These are phyloP conservation scores for Zeus faber DNA, from an alignment of 2,113 vertebrate species.

Conservation along the genomic window DNA sequence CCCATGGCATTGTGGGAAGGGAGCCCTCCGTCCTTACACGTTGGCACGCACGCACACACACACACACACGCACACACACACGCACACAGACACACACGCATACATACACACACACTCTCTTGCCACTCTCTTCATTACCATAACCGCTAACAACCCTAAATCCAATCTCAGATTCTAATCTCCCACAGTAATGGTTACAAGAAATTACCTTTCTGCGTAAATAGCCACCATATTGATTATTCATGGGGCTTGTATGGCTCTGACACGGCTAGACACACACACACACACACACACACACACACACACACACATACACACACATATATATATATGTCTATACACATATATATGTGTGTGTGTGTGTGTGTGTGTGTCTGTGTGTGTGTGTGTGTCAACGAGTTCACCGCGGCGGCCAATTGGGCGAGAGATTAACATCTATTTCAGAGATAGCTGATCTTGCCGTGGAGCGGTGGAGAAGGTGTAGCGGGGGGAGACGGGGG, in stretches of 20 bases:
- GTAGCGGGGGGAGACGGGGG: constrained; percentile 10
- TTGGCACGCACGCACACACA: background rate
- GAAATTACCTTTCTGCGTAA: constrained; percentile 56
- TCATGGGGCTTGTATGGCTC: constrained; percentile 43
- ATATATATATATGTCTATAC: background rate
- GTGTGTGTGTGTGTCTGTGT: background rate
- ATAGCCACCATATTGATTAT: constrained; percentile 66
- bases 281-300: no score
- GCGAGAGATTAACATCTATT: constrained; percentile 72
- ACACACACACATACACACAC: background rate
- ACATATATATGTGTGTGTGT: background rate
- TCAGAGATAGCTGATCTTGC: constrained; percentile 65
- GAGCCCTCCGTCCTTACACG: no score
- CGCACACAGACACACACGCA: background rate
- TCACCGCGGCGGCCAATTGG: constrained; percentile 55
- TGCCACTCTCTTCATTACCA: background rate
- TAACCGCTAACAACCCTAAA: constrained; percentile 26
- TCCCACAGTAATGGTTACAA: constrained; percentile 36
- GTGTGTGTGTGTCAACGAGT: background rate
- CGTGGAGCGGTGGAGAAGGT: constrained; percentile 23
- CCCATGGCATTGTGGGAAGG: no score
- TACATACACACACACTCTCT: background rate
- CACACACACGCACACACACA: background rate
- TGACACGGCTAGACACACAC: background rate
- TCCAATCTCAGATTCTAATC: constrained; percentile 60